Percentiles rank a stretch among this genome's conserved stretches.
Conservation (phyloP, 2,797 vertebrate species). For the Tauraco hartlaubi region DNA sequence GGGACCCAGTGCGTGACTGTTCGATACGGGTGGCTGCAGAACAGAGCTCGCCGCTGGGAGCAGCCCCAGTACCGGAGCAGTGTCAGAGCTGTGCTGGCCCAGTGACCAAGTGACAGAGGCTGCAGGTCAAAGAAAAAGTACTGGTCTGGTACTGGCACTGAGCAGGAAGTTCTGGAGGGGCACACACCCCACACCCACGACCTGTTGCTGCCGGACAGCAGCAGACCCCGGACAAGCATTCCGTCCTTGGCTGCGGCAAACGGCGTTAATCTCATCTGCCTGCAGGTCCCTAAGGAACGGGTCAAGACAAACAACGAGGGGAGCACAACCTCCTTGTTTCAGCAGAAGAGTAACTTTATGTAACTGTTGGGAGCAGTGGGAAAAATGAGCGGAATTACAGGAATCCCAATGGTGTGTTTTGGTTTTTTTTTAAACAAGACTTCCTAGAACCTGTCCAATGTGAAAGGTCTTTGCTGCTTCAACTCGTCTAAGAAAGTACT, state of each 20-base stretch:
- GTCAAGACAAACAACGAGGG: too few species aligned
- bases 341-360: neutral
- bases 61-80: too few species aligned
- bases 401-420: neutral
- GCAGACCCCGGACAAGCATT: neutral
- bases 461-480: neutral
- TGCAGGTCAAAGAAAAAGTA: too few species aligned
- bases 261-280: too few species aligned
- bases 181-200: too few species aligned
- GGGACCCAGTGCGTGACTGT: neutral
- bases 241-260: neutral
- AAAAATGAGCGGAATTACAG: neutral
- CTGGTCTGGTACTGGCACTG: accelerated
- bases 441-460: neutral
- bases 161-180: neutral
- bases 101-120: neutral
- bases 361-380: neutral
- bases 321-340: neutral
- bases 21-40: neutral
- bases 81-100: neutral
- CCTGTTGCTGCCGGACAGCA: neutral
- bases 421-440: neutral
- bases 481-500: too few species aligned
- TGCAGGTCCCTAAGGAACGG: neutral
- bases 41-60: neutral